Percentiles rank a stretch among this genome's conserved stretches.
phyloP scores from a whole-genome alignment of 2,888 invertebrate species.

The Tuberolachnus salignus region DNA sequence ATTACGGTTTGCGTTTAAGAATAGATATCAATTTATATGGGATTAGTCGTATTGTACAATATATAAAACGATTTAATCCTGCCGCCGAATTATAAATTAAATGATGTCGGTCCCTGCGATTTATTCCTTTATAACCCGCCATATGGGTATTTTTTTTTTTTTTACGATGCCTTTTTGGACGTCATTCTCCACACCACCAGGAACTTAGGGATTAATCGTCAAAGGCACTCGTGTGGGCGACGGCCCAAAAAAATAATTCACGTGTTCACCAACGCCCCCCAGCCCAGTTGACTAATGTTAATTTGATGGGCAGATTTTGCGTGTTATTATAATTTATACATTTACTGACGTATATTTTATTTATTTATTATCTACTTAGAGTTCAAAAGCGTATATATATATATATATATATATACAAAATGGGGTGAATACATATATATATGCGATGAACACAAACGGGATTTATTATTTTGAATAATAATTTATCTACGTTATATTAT shows the following conservation, averaged over 20 bases:
- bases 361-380: slow-evolving; percentile 40
- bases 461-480: slow-evolving; percentile 39
- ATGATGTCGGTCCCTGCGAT: slow-evolving; percentile 43
- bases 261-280: not conserved
- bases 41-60: slow-evolving; percentile 21
- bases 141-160: slow-evolving; percentile 44
- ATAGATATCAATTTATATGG: slow-evolving; percentile 43
- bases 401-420: slow-evolving; percentile 2
- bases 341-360: slow-evolving; percentile 9
- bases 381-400: no score
- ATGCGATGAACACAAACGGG: slow-evolving; percentile 19
- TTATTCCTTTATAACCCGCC: slow-evolving; percentile 42
- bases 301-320: slow-evolving; percentile 46
- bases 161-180: slow-evolving; percentile 28
- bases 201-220: slow-evolving; percentile 54
- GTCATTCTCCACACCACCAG: slow-evolving; percentile 20
- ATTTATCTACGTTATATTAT: not conserved
- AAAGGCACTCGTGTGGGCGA: slow-evolving; percentile 49
- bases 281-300: slow-evolving; percentile 47
- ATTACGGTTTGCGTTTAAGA: slow-evolving; percentile 15
- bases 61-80: slow-evolving; percentile 45
- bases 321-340: slow-evolving; percentile 31
- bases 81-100: slow-evolving; percentile 51
- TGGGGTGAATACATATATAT: not conserved
- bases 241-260: slow-evolving; percentile 40